Conservation (phyloP, 1,140 invertebrate genomes). For the Sitodiplosis mosellana region DNA sequence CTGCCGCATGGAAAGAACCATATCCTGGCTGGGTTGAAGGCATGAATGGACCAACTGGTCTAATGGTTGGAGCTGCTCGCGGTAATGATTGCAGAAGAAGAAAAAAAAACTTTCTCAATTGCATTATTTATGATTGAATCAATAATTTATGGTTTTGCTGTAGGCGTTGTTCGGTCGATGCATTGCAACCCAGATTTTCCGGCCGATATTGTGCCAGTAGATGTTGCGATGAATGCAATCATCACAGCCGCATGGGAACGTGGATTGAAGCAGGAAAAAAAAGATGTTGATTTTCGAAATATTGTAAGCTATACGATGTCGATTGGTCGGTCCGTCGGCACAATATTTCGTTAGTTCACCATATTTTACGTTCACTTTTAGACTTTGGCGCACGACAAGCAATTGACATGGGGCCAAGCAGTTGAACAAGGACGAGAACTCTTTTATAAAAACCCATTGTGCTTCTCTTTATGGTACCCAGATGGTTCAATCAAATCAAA, state of each 20-base stretch:
- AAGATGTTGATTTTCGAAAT: conserved; percentile 32
- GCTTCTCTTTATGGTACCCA: conserved; percentile 61
- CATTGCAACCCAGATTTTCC: conserved; percentile 40
- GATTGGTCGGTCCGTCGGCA: too few relatives aligned
- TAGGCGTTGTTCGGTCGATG: conserved; percentile 31
- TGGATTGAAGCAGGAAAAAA: conserved; percentile 25
- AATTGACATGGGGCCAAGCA: conserved; percentile 60
- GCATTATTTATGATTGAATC: neutral
- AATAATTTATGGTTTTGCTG: neutral
- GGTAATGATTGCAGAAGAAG: conserved; percentile 37
- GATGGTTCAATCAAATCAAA: conserved; percentile 51
- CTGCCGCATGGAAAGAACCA: conserved; percentile 48
- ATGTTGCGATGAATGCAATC: conserved; percentile 59
- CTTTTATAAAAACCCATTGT: conserved; percentile 40
- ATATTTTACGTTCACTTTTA: too few relatives aligned
- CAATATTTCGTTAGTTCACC: too few relatives aligned
- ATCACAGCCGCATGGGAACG: conserved; percentile 54
- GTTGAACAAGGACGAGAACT: conserved; percentile 38
- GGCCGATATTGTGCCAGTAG: conserved; percentile 64
- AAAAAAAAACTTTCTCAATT: neutral
- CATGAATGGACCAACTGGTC: conserved; percentile 75
- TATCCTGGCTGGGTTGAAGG: conserved; percentile 84
- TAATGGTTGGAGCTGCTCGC: conserved; percentile 59
- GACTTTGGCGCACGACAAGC: conserved; percentile 25
- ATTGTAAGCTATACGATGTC: conserved; percentile 28